These are phyloP conservation scores for Leptoteleia sp. DNA, from an alignment of 1,140 invertebrate species.

Conservation along the genomic window DNA sequence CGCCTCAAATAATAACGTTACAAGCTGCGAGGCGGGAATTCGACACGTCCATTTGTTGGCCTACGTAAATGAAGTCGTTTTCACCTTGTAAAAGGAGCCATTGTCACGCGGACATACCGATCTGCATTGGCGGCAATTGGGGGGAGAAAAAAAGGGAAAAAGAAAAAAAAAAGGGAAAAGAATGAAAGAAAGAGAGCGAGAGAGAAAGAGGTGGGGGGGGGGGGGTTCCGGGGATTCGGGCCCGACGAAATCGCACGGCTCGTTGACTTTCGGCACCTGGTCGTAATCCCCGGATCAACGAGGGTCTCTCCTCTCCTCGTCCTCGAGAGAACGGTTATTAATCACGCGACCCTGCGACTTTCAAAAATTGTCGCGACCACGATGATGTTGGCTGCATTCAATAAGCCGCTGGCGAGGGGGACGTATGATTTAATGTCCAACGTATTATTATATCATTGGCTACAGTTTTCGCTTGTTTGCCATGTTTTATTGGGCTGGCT, in stretches of 20 bases:
- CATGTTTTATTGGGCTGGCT: too few species aligned
- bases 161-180: too few species aligned
- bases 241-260: constrained; percentile 59
- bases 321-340: constrained; percentile 42
- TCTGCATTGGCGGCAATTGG: constrained; percentile 39
- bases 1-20: constrained; percentile 27
- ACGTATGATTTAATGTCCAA: constrained; percentile 46
- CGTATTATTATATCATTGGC: constrained; percentile 54
- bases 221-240: background rate
- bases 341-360: constrained; percentile 53
- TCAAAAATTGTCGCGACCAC: constrained; percentile 45
- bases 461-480: constrained; percentile 18
- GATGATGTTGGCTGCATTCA: constrained; percentile 42
- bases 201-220: too few species aligned
- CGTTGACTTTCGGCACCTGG: constrained; percentile 66
- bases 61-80: constrained; percentile 54
- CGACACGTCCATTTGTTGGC: constrained; percentile 28
- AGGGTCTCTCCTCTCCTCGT: constrained; percentile 25
- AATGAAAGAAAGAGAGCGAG: too few species aligned
- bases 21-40: constrained; percentile 42
- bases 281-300: constrained; percentile 59
- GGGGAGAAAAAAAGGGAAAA: too few species aligned
- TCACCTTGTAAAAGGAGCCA: constrained; percentile 52
- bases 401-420: constrained; percentile 1
- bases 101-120: constrained; percentile 56